Conservation (phyloP, 2,113 vertebrate genomes). For the Phylloscopus trochiloides region DNA sequence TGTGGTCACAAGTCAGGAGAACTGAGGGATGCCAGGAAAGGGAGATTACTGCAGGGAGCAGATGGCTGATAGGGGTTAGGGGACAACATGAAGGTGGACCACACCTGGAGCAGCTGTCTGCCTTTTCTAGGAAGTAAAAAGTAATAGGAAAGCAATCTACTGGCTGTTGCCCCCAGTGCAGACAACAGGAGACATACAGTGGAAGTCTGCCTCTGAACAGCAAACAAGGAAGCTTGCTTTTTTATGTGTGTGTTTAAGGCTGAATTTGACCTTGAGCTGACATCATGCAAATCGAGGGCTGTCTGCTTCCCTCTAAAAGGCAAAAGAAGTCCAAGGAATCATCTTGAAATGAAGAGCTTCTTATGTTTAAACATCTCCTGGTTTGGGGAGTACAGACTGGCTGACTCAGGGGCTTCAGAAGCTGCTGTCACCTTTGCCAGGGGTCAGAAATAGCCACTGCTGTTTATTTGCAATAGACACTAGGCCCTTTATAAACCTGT, state of each 20-base stretch:
- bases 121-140: slow-evolving; percentile 18
- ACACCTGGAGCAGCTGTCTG: slow-evolving; percentile 47
- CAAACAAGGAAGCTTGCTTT: slow-evolving; percentile 61
- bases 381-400: not conserved
- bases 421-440: not conserved
- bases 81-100: not conserved
- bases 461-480: not conserved
- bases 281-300: slow-evolving; percentile 21
- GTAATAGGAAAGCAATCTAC: not conserved
- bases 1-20: not conserved
- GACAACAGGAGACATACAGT: not conserved
- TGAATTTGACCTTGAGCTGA: slow-evolving; percentile 44
- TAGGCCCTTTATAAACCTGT: not conserved
- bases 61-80: not conserved
- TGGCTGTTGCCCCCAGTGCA: not conserved
- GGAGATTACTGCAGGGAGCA: not conserved
- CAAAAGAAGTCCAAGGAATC: not conserved
- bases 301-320: not conserved
- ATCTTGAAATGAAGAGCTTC: not conserved
- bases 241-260: slow-evolving; percentile 39
- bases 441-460: not conserved
- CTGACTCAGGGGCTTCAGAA: not conserved
- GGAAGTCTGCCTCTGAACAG: slow-evolving; percentile 36
- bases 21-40: not conserved
- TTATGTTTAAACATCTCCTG: not conserved